Evolutionary conservation across 2,888 invertebrate genomes (phyloP).

Genomic region (Furcula furcula): DNA sequence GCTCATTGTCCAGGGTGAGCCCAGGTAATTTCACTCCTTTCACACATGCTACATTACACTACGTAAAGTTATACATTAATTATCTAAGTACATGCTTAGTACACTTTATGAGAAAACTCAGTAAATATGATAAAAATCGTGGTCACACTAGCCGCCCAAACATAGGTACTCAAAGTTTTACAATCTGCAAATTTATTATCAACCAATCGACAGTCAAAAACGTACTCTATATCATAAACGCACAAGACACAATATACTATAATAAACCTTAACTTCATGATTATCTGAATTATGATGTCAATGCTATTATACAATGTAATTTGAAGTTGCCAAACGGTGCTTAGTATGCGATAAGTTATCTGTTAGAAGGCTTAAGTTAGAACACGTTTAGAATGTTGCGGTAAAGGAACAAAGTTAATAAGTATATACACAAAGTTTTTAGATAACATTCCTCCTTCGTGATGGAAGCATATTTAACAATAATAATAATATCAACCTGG

Average conservation of each 20-base stretch:
- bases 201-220: conserved; percentile 19
- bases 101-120: too few relatives aligned
- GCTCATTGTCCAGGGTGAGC: too few relatives aligned
- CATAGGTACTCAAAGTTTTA: conserved; percentile 29
- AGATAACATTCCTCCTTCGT: too few relatives aligned
- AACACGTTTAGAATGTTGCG: conserved; percentile 10
- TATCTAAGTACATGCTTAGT: too few relatives aligned
- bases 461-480: too few relatives aligned
- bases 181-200: conserved; percentile 18
- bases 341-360: conserved; percentile 4
- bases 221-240: conserved; percentile 20
- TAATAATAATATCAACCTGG: too few relatives aligned
- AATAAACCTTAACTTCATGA: conserved; percentile 26
- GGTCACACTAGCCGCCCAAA: conserved; percentile 36
- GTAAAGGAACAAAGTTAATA: too few relatives aligned
- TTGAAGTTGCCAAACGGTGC: conserved; percentile 26
- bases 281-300: conserved; percentile 62
- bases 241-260: too few relatives aligned
- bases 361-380: background rate
- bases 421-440: too few relatives aligned
- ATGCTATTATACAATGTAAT: conserved; percentile 30
- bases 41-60: too few relatives aligned
- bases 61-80: too few relatives aligned
- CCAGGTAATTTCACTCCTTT: too few relatives aligned
- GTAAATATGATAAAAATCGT: conserved; percentile 8